Conservation (phyloP, 1,140 invertebrate genomes). For the Drosophila grimshawi region DNA sequence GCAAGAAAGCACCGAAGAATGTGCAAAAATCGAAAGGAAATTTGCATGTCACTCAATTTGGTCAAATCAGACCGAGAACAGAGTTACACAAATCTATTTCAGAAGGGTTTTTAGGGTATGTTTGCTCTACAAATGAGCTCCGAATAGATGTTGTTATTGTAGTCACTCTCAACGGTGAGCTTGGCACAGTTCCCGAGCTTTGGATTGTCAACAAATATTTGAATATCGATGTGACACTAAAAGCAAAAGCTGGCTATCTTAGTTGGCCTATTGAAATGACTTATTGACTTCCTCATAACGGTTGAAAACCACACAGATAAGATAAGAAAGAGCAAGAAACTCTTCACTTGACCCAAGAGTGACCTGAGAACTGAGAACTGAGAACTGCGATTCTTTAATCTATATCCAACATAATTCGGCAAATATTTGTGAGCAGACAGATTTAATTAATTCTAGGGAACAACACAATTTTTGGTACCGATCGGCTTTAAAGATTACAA, state of each 20-base stretch:
- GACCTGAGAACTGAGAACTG: slow-evolving; percentile 10
- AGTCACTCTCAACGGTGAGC: slow-evolving; percentile 51
- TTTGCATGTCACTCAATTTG: slow-evolving; percentile 75
- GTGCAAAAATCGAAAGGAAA: slow-evolving; percentile 79
- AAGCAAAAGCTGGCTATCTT: slow-evolving; percentile 22
- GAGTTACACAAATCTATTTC: slow-evolving; percentile 54
- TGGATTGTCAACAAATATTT: slow-evolving; percentile 69
- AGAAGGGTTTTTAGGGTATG: slow-evolving; percentile 43
- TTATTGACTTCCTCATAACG: slow-evolving; percentile 64
- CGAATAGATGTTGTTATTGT: slow-evolving; percentile 13
- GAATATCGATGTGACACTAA: slow-evolving; percentile 71
- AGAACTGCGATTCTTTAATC: slow-evolving; percentile 33
- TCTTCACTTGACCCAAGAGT: slow-evolving; percentile 24
- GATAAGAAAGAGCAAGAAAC: slow-evolving; percentile 72
- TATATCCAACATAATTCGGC: slow-evolving; percentile 26
- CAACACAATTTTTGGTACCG: slow-evolving; percentile 64
- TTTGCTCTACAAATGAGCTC: slow-evolving; percentile 52
- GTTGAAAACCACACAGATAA: slow-evolving; percentile 38
- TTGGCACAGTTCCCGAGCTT: slow-evolving; percentile 59
- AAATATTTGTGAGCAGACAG: slow-evolving; percentile 21
- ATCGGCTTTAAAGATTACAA: slow-evolving; percentile 62
- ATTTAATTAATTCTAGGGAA: slow-evolving; percentile 56
- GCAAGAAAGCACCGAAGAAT: slow-evolving; percentile 50
- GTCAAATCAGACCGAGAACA: slow-evolving; percentile 43
- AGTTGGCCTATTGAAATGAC: slow-evolving; percentile 46